These are phyloP conservation scores for Microcebus tavaratra DNA, from an alignment of 2,113 vertebrate species.

Conservation along the genomic window DNA sequence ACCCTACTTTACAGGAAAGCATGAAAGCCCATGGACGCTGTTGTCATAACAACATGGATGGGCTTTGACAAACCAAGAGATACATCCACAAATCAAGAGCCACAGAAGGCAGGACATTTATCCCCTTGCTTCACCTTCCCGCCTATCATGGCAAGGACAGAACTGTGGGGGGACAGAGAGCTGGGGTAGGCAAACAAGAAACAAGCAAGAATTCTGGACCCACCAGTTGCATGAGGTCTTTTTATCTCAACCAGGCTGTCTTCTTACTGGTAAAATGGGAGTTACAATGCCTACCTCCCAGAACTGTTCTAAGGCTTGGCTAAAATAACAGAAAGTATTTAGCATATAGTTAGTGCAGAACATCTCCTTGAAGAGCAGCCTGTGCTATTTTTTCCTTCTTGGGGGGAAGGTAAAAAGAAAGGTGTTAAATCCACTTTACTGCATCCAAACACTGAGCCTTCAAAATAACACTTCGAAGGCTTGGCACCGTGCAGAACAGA, in stretches of 20 bases:
- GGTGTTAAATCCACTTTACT: fast-evolving
- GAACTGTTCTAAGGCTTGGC: not conserved
- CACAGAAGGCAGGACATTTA: not conserved
- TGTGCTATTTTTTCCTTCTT: not conserved
- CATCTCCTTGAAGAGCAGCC: not conserved
- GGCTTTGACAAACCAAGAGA: not conserved
- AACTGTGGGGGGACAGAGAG: not conserved
- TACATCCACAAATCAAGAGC: fast-evolving
- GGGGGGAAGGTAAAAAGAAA: not conserved
- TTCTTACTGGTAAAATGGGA: not conserved
- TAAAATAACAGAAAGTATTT: not conserved
- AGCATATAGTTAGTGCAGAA: not conserved
- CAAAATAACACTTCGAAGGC: not conserved
- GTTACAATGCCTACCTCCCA: fast-evolving
- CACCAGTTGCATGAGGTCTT: fast-evolving
- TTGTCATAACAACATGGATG: not conserved
- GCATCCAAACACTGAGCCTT: not conserved
- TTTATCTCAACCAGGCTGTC: not conserved
- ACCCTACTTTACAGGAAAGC: not conserved
- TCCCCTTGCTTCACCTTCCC: not conserved
- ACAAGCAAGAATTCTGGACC: not conserved
- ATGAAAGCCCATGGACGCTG: not conserved
- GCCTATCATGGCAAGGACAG: not conserved
- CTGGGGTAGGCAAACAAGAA: fast-evolving
- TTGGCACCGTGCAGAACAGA: fast-evolving